Percentiles rank a stretch among this genome's conserved stretches.
Evolutionary conservation across 2,113 vertebrate species (phyloP).

Genomic region (Scatophagus argus): DNA sequence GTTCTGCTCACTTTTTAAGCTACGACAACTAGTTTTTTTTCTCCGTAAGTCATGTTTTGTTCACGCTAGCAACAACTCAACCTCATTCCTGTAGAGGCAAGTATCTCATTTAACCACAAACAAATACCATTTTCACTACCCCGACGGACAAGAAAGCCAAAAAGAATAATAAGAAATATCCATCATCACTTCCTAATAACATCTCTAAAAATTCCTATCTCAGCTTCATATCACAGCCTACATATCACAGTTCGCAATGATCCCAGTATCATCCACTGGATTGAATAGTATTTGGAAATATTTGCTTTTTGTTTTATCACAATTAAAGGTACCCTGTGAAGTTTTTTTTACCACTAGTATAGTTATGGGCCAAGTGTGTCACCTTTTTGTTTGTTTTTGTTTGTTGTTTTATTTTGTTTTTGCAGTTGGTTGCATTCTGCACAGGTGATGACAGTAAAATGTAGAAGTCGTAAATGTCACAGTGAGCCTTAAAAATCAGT

Average conservation of each 20-base stretch:
- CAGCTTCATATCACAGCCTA: neutral
- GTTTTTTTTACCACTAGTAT: neutral
- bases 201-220: slow-evolving; percentile 24
- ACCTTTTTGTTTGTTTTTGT: no score
- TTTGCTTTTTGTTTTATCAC: slow-evolving; percentile 11
- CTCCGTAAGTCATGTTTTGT: neutral
- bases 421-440: no score
- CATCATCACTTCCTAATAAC: slow-evolving; percentile 16
- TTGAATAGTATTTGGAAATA: slow-evolving; percentile 49
- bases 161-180: neutral
- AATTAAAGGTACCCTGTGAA: neutral
- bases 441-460: neutral
- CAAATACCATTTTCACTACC: slow-evolving; percentile 30
- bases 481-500: neutral
- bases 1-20: slow-evolving; percentile 17
- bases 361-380: neutral
- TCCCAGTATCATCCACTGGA: neutral
- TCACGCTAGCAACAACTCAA: neutral
- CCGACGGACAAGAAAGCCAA: slow-evolving; percentile 9
- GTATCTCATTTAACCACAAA: slow-evolving; percentile 11
- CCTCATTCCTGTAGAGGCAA: neutral
- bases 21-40: neutral
- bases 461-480: no score
- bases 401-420: no score
- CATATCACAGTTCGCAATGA: neutral